Evolutionary conservation across 2,888 invertebrate species (phyloP).

Genomic region (Apodemia duryi): DNA sequence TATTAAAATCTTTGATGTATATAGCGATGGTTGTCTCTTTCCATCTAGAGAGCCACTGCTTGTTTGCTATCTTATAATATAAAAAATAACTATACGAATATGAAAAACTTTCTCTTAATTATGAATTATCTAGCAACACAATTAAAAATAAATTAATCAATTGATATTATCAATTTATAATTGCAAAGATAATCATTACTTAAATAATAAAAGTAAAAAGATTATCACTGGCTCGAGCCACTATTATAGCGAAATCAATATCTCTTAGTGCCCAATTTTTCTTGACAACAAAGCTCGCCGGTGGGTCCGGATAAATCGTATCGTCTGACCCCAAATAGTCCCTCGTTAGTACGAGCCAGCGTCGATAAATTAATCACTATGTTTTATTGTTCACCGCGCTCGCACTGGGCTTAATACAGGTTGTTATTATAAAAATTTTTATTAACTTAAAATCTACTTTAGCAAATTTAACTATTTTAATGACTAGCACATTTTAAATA

Average conservation of each 20-base stretch:
- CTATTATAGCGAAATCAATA: slow-evolving; percentile 14
- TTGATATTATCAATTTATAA: too few relatives aligned
- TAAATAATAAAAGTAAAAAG: not conserved
- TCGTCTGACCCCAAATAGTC: slow-evolving; percentile 57
- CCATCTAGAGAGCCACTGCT: too few relatives aligned
- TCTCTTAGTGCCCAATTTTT: slow-evolving; percentile 15
- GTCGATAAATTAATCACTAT: slow-evolving; percentile 67
- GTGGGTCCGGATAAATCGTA: slow-evolving; percentile 37
- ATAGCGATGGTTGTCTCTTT: too few relatives aligned
- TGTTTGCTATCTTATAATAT: too few relatives aligned
- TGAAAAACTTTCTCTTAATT: too few relatives aligned
- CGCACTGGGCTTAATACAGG: slow-evolving; percentile 9
- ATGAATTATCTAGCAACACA: too few relatives aligned
- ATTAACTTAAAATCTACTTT: not conserved
- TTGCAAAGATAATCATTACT: not conserved
- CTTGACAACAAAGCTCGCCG: slow-evolving; percentile 32
- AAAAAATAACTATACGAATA: too few relatives aligned
- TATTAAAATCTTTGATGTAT: too few relatives aligned
- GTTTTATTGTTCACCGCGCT: slow-evolving; percentile 66
- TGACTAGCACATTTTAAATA: too few relatives aligned
- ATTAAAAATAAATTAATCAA: too few relatives aligned
- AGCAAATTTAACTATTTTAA: too few relatives aligned
- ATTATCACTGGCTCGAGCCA: slow-evolving; percentile 5
- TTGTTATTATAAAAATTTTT: not conserved
- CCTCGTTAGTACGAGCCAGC: slow-evolving; percentile 62